Evolutionary conservation across 2,113 vertebrate genomes (phyloP), one percentile per base, ranked within the genome.

Genomic region (Dasyornis broadbenti): DNA sequence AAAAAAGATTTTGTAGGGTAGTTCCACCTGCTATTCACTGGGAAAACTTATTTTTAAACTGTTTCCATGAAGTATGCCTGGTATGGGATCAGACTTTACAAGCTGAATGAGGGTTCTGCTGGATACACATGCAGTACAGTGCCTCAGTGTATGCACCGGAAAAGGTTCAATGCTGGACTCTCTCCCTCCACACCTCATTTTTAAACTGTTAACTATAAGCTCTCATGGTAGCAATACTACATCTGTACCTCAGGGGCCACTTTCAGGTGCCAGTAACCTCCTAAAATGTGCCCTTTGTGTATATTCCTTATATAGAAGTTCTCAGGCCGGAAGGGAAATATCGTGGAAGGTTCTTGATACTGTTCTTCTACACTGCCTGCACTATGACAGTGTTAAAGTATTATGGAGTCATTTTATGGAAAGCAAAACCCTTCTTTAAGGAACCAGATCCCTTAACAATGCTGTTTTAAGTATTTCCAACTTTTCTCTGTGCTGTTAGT

Each of bases 121-220:
- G 94, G 70, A 91, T 91, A 66, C 75, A 80, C 93, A 54, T 9
- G 50, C 77, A 95, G 96, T 54, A 96, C 92, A 96, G 94, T 85
- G 89, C 95, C 92, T 92, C 69, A 96, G 95, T 97, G 94, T 97
- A 14, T 95, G 79, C 31, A 39, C 92, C 78, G 94, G 94, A 95
- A 97, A 97, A 94, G 66, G 85, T 85, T 95, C 64, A 61, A 66
- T 93, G 89, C 95, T 97, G 92, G 85, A 71, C 85, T 95, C 88
- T 86, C 90, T 96, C 95, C 79, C 61, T 95, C 95, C 90, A 93
- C 94, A 96, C 96, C 94, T 97, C 91, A 93, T 97, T 96, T 97
- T 95, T 96, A 96, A 97, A 81, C 95, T 92, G 90, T 92, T 97
- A 95, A 95, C 91, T 96, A 57, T 95, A 96, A 96, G 96, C 93